Base-by-base conservation (phyloP, 2,113 vertebrate genomes). In the Sula dactylatra region DNA sequence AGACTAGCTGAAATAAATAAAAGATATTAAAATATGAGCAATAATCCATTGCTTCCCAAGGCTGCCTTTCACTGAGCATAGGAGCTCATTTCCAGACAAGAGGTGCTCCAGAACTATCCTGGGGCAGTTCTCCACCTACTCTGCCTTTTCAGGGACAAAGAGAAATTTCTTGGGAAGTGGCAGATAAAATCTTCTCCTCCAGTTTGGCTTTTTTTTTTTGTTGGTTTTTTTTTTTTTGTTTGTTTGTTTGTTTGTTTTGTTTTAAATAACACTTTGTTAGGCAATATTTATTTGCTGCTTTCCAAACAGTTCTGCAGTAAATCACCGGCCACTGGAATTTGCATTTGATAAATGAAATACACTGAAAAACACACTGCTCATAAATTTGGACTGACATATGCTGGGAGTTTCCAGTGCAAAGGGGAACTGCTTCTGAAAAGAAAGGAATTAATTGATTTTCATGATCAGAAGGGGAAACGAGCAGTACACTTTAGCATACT, bases 281-380 rank as follows among this genome's bases (percentile, higher is more conserved):
- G 38, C 52, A 69, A 56, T 70, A 82, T 81, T 95, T 93, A 87
- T 58, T 73, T 59, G 61, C 80, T 84, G 72, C 54, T 65, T 81
- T 88, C 29, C 56, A 82, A 85, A 55, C 9, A 20, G 25, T 58
- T 81, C 54, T 52, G 45, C 25, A 36, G 70, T 91, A 94, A 92
- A 97, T 93, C 87, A 90, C 59, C 38, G 40, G 82, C 69, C 82
- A 64, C 11, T 38, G 40, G 82, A 91, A 94, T 96, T 94, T 94
- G 61, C 79, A 92, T 91, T 47, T 94, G 88, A 95, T 72, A 76
- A 94, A 97, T 82, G 38, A 81, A 93, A 86, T 40, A 71, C 13
- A 29, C 54, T 31, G 61, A 64, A 82, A 92, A 95, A 13, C 24
- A 88, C 49, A 64, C 34, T 27, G 59, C 29, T 96, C 19, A 6